A percentile compares a stretch with the other conserved stretches of the same genome.
Conservation (phyloP, 2,797 vertebrate species). For the Crocodylus rhombifer region DNA sequence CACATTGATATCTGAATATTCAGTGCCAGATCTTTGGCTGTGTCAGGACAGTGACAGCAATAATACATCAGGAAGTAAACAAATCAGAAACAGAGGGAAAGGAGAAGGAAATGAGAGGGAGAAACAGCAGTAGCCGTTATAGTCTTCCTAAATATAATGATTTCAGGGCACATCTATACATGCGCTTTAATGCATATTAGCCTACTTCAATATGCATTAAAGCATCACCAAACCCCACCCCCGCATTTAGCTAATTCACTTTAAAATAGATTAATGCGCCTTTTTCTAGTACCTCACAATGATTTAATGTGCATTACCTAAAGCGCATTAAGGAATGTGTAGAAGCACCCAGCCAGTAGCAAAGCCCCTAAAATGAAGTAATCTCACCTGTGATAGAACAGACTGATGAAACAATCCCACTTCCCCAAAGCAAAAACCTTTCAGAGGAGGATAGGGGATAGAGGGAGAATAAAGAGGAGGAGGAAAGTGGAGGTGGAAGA, state of each 20-base stretch:
- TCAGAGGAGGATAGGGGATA: neutral
- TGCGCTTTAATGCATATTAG: too few relatives aligned
- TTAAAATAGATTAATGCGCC: too few relatives aligned
- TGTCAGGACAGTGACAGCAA: neutral
- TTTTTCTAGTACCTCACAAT: too few relatives aligned
- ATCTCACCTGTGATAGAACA: neutral
- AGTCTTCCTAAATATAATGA: neutral
- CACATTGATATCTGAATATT: neutral
- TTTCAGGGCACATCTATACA: too few relatives aligned
- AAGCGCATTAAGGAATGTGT: too few relatives aligned
- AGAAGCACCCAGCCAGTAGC: neutral
- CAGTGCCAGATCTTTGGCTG: neutral
- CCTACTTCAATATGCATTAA: too few relatives aligned
- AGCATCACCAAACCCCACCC: too few relatives aligned
- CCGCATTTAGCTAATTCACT: too few relatives aligned
- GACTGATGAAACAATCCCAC: neutral
- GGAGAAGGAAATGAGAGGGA: too few relatives aligned
- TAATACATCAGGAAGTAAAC: neutral
- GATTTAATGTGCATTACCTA: too few relatives aligned
- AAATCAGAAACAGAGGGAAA: neutral
- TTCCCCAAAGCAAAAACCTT: neutral
- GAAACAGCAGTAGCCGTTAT: neutral
- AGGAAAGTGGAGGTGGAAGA: fast-evolving
- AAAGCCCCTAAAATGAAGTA: neutral
- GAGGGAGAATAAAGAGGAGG: neutral